A percentile compares a stretch with the other conserved stretches of the same genome.
phyloP scores from a whole-genome alignment of 2,888 invertebrate genomes.

The Drosophila tripunctata region DNA sequence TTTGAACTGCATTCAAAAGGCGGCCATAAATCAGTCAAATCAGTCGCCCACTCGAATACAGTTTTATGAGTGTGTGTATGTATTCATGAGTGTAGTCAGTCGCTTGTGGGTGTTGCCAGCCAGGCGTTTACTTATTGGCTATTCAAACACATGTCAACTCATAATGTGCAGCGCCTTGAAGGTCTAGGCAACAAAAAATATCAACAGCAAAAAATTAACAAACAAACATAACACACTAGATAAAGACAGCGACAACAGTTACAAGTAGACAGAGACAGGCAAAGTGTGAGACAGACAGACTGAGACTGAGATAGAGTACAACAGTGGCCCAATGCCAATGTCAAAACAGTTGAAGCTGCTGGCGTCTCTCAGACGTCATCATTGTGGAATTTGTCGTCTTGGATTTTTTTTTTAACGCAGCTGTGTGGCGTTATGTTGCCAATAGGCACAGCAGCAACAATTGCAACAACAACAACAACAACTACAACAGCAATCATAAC shows the following conservation, averaged over 20 bases:
- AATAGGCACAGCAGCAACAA: conserved; percentile 27
- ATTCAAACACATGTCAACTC: conserved; percentile 52
- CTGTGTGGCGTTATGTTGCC: conserved; percentile 39
- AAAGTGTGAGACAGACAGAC: background rate
- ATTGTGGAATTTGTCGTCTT: conserved; percentile 61
- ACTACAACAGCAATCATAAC: conserved; percentile 25
- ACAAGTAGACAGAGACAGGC: conserved; percentile 2
- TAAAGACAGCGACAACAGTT: conserved; percentile 18
- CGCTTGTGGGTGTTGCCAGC: conserved; percentile 51
- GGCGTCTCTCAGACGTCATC: conserved; percentile 67
- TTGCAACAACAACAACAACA: conserved; percentile 17
- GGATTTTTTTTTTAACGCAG: conserved; percentile 35
- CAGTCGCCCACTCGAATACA: conserved; percentile 57
- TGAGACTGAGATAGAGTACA: conserved; percentile 32
- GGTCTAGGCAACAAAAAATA: conserved; percentile 28
- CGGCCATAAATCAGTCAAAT: conserved; percentile 71
- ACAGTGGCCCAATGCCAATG: conserved; percentile 55
- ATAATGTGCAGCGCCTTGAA: conserved; percentile 54
- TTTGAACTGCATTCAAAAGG: conserved; percentile 59
- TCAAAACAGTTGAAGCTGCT: conserved; percentile 31
- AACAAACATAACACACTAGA: too few relatives aligned
- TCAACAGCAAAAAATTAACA: conserved; percentile 25
- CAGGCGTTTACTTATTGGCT: conserved; percentile 58
- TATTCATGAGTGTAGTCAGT: conserved; percentile 34
- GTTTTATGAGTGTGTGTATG: conserved; percentile 45